These are phyloP conservation scores for Henricia sp. DNA, from an alignment of 53 echinoderm and acorn worm genomes.

Conservation along the genomic window DNA sequence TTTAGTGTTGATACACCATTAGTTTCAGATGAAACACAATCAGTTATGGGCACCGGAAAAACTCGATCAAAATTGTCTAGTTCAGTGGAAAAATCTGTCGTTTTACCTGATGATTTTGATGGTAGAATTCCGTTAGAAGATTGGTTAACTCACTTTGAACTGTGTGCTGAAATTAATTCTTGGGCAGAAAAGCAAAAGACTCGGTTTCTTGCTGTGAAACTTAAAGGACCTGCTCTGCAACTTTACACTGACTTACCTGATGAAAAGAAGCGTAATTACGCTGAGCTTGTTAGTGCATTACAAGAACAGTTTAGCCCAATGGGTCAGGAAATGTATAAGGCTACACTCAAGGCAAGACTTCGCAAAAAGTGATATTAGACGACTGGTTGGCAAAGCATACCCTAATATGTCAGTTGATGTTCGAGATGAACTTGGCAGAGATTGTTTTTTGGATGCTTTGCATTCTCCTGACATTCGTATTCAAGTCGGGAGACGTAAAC, in stretches of 20 bases:
- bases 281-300: background rate
- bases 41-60: too few relatives aligned
- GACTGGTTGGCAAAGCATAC: constrained; percentile 6
- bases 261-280: background rate
- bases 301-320: constrained; percentile 6
- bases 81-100: background rate
- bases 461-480: constrained; percentile 11
- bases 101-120: background rate
- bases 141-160: background rate
- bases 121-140: background rate
- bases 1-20: background rate
- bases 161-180: background rate
- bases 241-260: background rate
- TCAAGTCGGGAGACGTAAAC: background rate
- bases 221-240: background rate
- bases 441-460: constrained; percentile 26
- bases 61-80: too few relatives aligned
- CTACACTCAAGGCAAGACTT: background rate
- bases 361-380: background rate
- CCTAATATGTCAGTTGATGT: background rate
- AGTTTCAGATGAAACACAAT: background rate
- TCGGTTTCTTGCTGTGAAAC: background rate
- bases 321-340: constrained; percentile 1
- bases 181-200: background rate
- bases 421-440: constrained; percentile 14